Conservation (phyloP, 2,113 vertebrate genomes). For the Falco punctatus region DNA sequence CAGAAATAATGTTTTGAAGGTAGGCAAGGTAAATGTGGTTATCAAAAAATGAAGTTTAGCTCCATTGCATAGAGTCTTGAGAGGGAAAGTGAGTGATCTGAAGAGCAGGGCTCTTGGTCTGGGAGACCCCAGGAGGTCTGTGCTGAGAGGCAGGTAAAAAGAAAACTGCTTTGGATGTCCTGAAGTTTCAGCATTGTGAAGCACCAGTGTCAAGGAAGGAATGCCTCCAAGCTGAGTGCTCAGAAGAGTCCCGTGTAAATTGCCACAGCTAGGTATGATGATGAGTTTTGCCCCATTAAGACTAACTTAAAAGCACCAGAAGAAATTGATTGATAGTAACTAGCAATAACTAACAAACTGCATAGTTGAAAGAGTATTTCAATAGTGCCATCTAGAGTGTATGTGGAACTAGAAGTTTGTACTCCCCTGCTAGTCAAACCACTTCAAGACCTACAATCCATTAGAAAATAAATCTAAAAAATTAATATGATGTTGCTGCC, state of each 20-base stretch:
- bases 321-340: background rate
- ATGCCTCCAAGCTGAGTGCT: background rate
- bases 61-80: background rate
- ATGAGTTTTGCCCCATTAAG: background rate
- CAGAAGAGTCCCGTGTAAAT: background rate
- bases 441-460: background rate
- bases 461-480: background rate
- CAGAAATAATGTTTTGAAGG: background rate
- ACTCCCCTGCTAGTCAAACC: background rate
- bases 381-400: slow-evolving; percentile 66
- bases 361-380: background rate
- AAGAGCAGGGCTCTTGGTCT: background rate
- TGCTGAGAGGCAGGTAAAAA: background rate
- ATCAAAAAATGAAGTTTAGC: background rate
- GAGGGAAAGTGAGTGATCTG: background rate
- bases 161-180: background rate
- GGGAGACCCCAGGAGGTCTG: background rate
- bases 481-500: background rate
- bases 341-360: background rate
- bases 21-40: background rate
- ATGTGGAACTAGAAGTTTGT: background rate
- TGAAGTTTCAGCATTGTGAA: background rate
- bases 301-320: background rate
- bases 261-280: background rate
- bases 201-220: background rate